phyloP scores from a whole-genome alignment of 2,888 invertebrate genomes.

The Trissolcus japonicus region DNA sequence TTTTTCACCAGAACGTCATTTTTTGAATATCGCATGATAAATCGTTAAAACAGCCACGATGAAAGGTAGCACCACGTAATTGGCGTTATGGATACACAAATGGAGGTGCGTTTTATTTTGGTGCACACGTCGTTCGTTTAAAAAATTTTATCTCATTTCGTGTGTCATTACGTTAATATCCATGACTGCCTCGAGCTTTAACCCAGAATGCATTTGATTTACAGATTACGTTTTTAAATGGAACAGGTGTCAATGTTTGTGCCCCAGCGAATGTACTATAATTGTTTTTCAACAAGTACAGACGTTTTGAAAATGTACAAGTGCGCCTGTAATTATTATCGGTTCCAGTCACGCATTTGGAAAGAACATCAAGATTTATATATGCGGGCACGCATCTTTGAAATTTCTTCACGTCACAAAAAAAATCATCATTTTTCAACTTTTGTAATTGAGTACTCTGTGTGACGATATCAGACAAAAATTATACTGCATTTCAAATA shows the following conservation, averaged over 20 bases:
- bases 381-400: no score
- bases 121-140: constrained; percentile 8
- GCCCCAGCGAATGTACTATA: constrained; percentile 15
- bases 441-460: no score
- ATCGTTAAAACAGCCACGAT: not conserved
- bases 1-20: not conserved
- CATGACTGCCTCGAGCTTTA: constrained; percentile 47
- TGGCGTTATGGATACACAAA: constrained; percentile 4
- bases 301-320: no score
- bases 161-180: constrained; percentile 34
- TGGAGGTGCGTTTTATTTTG: constrained; percentile 7
- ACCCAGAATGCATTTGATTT: constrained; percentile 28
- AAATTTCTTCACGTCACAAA: no score
- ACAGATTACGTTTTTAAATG: constrained; percentile 34
- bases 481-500: not conserved
- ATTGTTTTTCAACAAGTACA: constrained; percentile 10
- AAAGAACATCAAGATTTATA: no score
- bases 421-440: no score
- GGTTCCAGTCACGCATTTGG: no score
- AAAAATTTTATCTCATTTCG: constrained; percentile 32
- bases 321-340: no score
- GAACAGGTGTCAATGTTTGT: constrained; percentile 49
- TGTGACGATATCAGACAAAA: not conserved
- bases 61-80: not conserved
- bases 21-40: constrained; percentile 1